Conservation (phyloP, 2,888 invertebrate genomes). For the Pelosia muscerda region DNA sequence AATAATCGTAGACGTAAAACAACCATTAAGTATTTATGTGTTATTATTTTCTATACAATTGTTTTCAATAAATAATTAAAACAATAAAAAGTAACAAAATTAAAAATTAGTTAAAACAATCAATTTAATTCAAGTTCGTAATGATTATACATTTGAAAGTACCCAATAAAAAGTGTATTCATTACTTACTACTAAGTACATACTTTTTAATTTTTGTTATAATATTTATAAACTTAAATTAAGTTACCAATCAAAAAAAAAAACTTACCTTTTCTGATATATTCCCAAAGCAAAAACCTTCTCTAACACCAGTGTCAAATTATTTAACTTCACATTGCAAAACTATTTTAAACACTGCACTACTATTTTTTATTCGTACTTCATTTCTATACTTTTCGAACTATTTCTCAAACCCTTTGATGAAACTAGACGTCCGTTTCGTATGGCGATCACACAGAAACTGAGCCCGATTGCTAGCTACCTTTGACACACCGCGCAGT, state of each 20-base stretch:
- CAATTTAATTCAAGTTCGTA: no score
- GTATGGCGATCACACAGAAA: conserved; percentile 20
- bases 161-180: no score
- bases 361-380: conserved; percentile 8
- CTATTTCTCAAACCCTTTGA: conserved; percentile 19
- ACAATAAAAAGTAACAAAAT: no score
- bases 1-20: no score
- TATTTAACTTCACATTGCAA: conserved; percentile 22
- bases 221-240: not conserved
- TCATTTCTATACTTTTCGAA: conserved; percentile 22
- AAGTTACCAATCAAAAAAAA: not conserved
- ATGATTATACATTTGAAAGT: no score
- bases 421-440: conserved; percentile 22
- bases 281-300: not conserved
- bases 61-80: no score
- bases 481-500: conserved; percentile 46
- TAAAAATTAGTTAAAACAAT: no score
- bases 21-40: no score
- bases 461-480: conserved; percentile 46
- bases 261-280: not conserved
- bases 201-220: no score
- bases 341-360: conserved; percentile 36
- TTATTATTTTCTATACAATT: no score
- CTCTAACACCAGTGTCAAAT: not conserved
- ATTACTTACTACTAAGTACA: no score